Conservation (phyloP, 2,113 vertebrate genomes). For the Lanius collurio region DNA sequence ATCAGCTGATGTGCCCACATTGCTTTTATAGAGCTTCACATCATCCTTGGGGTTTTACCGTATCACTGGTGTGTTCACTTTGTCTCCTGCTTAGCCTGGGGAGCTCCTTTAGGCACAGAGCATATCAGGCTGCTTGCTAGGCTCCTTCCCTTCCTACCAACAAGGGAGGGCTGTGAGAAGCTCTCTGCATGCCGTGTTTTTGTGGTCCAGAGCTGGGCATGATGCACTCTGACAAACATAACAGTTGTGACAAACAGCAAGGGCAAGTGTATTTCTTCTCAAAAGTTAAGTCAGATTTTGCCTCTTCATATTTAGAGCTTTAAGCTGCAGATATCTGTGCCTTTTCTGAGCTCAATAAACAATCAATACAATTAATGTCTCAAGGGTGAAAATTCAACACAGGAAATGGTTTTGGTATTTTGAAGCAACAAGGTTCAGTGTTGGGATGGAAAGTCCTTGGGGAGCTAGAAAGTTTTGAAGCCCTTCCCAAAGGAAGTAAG, state of each 20-base stretch:
- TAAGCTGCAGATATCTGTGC: accelerated
- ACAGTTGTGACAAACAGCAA: background rate
- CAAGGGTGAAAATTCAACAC: background rate
- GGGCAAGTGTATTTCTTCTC: background rate
- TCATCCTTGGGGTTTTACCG: background rate
- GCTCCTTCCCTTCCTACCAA: background rate
- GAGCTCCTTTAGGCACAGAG: background rate
- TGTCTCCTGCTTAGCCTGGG: background rate
- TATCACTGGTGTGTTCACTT: background rate
- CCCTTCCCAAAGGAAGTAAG: background rate
- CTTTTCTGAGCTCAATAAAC: background rate
- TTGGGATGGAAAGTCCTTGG: background rate
- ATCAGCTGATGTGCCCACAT: background rate
- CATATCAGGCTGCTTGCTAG: background rate
- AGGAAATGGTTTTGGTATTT: background rate
- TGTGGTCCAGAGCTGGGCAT: background rate
- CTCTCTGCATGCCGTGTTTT: background rate
- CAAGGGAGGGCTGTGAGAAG: background rate
- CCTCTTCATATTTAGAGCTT: background rate
- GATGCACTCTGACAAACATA: background rate
- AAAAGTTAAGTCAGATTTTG: background rate
- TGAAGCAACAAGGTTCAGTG: background rate
- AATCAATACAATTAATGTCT: background rate
- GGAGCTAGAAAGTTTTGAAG: background rate
- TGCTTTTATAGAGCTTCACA: background rate